Percentiles rank a stretch among this genome's conserved stretches.
phyloP scores from a whole-genome alignment of 2,888 invertebrate genomes.

The Antheraea assamensis region DNA sequence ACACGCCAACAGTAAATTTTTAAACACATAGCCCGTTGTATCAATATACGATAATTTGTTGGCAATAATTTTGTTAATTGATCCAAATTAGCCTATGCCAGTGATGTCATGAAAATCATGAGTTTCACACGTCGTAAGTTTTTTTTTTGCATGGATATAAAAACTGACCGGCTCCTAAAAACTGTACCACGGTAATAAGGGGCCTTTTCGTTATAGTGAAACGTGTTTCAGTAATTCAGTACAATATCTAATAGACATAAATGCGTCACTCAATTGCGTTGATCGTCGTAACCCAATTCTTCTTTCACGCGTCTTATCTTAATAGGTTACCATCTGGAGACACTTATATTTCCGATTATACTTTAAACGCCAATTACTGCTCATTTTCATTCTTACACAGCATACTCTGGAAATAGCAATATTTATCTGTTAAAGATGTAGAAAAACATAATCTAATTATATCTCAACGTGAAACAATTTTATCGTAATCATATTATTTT shows the following conservation, averaged over 20 bases:
- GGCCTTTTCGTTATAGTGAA: not conserved
- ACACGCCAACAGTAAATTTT: constrained; percentile 30
- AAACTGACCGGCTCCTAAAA: constrained; percentile 5
- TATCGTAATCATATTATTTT: not conserved
- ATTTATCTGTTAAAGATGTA: not conserved
- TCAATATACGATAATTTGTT: constrained; percentile 50
- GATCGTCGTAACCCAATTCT: constrained; percentile 6
- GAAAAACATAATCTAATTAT: not conserved
- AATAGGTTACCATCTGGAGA: constrained; percentile 8
- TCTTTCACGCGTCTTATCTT: constrained; percentile 9
- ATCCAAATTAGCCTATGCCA: constrained; percentile 54
- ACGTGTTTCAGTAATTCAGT: not conserved
- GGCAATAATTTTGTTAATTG: constrained; percentile 62
- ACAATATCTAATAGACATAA: not conserved
- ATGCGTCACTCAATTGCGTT: constrained; percentile 10
- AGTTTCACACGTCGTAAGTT: constrained; percentile 59
- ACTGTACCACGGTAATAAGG: not conserved
- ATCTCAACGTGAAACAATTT: not conserved
- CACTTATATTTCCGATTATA: constrained; percentile 1
- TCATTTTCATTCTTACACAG: not conserved
- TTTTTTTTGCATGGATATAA: constrained; percentile 14
- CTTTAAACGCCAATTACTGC: not conserved
- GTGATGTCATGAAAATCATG: constrained; percentile 67
- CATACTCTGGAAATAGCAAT: not conserved
- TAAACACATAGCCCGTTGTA: constrained; percentile 21